A percentile compares a stretch with the other conserved stretches of the same genome.
Evolutionary conservation across 1,140 invertebrate species (phyloP).

Genomic region (Drosophila prosaltans): DNA sequence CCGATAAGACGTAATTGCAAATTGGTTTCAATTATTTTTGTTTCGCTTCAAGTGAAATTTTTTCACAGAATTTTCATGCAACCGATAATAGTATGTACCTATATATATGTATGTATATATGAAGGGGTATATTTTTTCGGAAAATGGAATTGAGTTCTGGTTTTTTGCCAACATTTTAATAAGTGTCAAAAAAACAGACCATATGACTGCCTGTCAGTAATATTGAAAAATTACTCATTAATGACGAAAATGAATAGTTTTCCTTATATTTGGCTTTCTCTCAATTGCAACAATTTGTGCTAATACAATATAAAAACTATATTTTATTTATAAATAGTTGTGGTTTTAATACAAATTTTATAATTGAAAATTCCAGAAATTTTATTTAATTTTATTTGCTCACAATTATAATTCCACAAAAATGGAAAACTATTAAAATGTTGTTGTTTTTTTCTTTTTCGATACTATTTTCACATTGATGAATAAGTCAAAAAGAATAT

Average conservation of each 20-base stretch:
- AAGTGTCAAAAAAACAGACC: not conserved
- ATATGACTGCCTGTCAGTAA: not conserved
- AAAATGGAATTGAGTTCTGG: not conserved
- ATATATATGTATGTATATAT: too few relatives aligned
- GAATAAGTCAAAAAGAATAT: not conserved
- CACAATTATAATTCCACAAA: slow-evolving; percentile 28
- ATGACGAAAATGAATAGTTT: not conserved
- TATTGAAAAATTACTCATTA: not conserved
- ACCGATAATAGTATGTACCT: too few relatives aligned
- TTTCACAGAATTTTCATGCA: not conserved
- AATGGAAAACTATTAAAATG: slow-evolving; percentile 28
- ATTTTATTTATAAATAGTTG: not conserved
- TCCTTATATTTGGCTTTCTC: not conserved
- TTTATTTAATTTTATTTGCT: slow-evolving; percentile 31
- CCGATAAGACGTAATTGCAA: not conserved
- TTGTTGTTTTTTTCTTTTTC: slow-evolving; percentile 22
- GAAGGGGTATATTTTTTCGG: too few relatives aligned
- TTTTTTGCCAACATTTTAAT: not conserved
- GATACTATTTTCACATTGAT: not conserved
- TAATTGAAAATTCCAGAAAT: slow-evolving; percentile 32
- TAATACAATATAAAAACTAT: too few relatives aligned
- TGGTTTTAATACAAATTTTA: not conserved
- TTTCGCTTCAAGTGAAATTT: not conserved
- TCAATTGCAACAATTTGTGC: too few relatives aligned
- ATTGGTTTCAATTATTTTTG: not conserved